Conservation (phyloP, 2,888 invertebrate genomes). For the Labia minor region DNA sequence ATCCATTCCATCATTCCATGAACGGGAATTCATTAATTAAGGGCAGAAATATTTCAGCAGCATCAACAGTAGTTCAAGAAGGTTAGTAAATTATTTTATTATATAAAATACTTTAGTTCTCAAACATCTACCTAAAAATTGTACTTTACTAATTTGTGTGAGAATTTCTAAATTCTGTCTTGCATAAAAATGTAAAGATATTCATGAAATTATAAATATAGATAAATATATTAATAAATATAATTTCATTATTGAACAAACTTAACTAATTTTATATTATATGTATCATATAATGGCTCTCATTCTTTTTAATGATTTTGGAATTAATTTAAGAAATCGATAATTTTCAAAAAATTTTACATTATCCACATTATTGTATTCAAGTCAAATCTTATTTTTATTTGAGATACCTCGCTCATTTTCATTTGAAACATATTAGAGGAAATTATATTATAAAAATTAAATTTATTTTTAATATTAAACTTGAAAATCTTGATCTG, state of each 20-base stretch:
- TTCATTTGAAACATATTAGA: too few relatives aligned
- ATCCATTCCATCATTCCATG: constrained; percentile 31
- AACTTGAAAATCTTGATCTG: too few relatives aligned
- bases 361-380: background rate
- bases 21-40: background rate
- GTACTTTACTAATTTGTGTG: background rate
- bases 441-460: too few relatives aligned
- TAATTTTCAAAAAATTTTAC: constrained; percentile 6
- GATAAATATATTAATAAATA: background rate
- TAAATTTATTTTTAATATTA: too few relatives aligned
- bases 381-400: too few relatives aligned
- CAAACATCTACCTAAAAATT: background rate
- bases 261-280: constrained; percentile 16
- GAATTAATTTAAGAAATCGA: constrained; percentile 14
- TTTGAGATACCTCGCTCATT: too few relatives aligned
- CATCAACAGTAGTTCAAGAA: background rate
- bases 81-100: background rate
- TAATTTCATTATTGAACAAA: too few relatives aligned
- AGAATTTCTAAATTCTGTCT: background rate
- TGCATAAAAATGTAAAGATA: background rate
- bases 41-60: constrained; percentile 5
- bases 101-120: background rate
- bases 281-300: constrained; percentile 18
- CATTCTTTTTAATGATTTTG: constrained; percentile 18
- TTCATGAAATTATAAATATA: background rate